These are phyloP conservation scores for Troilus luridus DNA, from an alignment of 2,888 invertebrate species.

Conservation along the genomic window DNA sequence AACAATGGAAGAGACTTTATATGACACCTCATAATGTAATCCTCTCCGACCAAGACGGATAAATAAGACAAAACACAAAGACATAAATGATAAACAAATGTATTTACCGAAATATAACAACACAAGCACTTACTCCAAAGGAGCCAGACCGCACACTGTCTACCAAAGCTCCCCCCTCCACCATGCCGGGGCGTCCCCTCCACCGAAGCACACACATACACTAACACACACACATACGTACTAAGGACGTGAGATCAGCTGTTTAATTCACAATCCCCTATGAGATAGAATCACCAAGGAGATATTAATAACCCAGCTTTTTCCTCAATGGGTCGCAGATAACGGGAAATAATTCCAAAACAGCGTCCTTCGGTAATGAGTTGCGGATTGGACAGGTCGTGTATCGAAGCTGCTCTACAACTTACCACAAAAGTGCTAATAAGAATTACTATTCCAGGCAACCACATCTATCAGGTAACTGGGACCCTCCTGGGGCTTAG, in stretches of 20 bases:
- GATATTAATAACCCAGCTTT: not conserved
- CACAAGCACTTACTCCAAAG: constrained; percentile 13
- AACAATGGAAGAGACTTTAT: not conserved
- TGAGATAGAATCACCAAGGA: not conserved
- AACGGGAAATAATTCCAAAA: not conserved
- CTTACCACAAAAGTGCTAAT: not conserved
- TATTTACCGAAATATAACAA: constrained; percentile 24
- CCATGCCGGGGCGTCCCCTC: not conserved
- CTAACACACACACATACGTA: not conserved
- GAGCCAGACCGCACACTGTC: constrained; percentile 19
- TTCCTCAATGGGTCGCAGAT: constrained; percentile 11
- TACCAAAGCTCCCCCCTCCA: not conserved
- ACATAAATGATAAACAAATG: not conserved
- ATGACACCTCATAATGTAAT: not conserved
- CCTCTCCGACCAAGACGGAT: not conserved
- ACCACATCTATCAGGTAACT: too few species aligned
- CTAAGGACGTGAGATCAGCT: not conserved
- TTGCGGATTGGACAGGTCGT: not conserved
- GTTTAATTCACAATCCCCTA: constrained; percentile 6
- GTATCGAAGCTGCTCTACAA: too few species aligned
- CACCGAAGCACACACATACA: not conserved
- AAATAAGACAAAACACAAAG: not conserved
- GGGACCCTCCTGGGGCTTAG: too few species aligned
- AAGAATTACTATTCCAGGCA: not conserved
- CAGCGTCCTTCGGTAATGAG: not conserved